Conservation (phyloP, 2,113 vertebrate species). For the Bettongia penicillata region DNA sequence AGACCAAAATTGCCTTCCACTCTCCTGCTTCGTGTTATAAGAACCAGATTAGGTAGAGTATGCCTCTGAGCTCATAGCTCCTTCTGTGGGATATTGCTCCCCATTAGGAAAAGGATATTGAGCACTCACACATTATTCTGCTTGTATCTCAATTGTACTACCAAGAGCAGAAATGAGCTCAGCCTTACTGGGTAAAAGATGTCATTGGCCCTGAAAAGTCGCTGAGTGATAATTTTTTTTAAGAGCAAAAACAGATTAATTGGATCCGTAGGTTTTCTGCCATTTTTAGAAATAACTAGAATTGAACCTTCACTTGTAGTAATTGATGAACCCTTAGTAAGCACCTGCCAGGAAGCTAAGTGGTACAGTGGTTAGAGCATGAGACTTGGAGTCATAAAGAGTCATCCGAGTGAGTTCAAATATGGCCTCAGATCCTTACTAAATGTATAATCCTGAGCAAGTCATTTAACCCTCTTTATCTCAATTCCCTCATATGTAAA, state of each 20-base stretch:
- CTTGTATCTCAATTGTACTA: neutral
- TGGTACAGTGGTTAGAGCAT: neutral
- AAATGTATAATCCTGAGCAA: neutral
- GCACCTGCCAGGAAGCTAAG: neutral
- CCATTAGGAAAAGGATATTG: neutral
- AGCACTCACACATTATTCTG: neutral
- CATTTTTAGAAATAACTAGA: neutral
- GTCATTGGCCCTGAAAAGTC: too few species aligned
- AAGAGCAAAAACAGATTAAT: neutral
- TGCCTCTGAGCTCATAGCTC: neutral
- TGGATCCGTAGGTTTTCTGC: neutral
- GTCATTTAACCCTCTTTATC: neutral
- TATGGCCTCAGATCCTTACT: neutral
- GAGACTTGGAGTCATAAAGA: neutral
- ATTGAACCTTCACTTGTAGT: neutral
- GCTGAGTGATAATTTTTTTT: neutral
- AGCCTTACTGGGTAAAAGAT: neutral
- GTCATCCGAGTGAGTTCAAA: neutral
- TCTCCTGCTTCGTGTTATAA: neutral
- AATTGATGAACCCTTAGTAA: neutral
- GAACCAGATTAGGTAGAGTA: neutral
- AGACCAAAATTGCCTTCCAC: neutral
- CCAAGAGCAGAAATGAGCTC: neutral
- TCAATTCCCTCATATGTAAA: neutral
- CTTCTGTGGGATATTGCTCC: neutral